Conservation (phyloP, 1,140 invertebrate species). For the Drosophila cardini region DNA sequence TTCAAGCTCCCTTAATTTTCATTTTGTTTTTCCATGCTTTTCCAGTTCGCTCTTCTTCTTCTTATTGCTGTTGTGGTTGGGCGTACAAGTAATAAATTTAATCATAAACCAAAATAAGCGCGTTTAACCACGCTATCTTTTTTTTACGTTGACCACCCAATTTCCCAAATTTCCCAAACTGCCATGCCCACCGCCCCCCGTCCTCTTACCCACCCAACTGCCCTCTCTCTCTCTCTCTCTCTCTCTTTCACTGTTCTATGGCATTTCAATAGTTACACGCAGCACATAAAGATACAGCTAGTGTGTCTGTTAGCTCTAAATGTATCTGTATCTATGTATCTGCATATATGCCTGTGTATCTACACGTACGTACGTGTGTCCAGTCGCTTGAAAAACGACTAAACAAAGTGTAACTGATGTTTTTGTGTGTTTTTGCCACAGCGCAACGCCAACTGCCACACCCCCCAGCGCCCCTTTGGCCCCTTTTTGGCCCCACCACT, state of each 20-base stretch:
- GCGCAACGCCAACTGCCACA: slow-evolving; percentile 6
- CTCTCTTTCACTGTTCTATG: slow-evolving; percentile 3
- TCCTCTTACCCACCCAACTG: not conserved
- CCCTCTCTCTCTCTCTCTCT: not conserved
- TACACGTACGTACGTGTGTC: not conserved
- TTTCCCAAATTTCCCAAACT: slow-evolving; percentile 3
- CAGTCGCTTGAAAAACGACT: slow-evolving; percentile 49
- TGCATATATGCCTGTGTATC: slow-evolving; percentile 5
- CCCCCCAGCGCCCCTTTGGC: not conserved
- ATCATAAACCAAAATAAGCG: slow-evolving; percentile 82
- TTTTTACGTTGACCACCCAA: slow-evolving; percentile 57
- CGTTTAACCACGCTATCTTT: slow-evolving; percentile 83
- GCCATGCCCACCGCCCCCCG: not conserved
- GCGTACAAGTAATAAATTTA: slow-evolving; percentile 80
- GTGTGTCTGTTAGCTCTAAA: slow-evolving; percentile 18
- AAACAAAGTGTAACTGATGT: slow-evolving; percentile 80
- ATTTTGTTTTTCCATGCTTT: slow-evolving; percentile 18
- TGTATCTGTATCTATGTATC: slow-evolving; percentile 13
- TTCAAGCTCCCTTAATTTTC: slow-evolving; percentile 23
- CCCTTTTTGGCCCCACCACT: too few species aligned
- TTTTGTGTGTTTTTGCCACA: slow-evolving; percentile 70
- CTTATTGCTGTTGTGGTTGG: slow-evolving; percentile 55
- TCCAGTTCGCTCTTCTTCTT: not conserved
- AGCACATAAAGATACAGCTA: slow-evolving; percentile 42
- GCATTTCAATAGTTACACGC: slow-evolving; percentile 45